Base-by-base conservation (phyloP, 2,888 invertebrate species). In the Caenorhabditis doughertyi region DNA sequence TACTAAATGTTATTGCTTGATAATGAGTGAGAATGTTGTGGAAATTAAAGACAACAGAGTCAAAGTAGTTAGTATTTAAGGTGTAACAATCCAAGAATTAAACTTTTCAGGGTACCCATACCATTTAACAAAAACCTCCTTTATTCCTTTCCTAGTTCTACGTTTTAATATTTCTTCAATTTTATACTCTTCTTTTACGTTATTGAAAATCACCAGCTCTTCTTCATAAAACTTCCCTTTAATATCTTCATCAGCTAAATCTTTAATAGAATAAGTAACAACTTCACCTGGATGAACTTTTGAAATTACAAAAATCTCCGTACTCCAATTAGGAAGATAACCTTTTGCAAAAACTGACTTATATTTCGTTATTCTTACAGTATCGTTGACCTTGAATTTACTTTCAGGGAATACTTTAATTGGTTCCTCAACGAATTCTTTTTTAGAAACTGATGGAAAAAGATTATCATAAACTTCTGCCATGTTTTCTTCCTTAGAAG, bases 201-300 rank as follows among this genome's bases (percentile, higher is more conserved):
- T 80, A 53, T 84, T 79, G 32, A 67, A 84, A 11, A 80, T 51
- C 58, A 70, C 74, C 0, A 84, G 72, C 55, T 84, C 84, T 68
- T 84, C 80, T 76, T 80, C 72, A 77, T 84, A 84, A 60, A 83
- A 84, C 49, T 84, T 84, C n/a, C n/a, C n/a, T n/a, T n/a, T n/a
- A n/a, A n/a, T n/a, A n/a, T n/a, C n/a, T n/a, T n/a, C 71, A 35
- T 71, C 71, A 39, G 60, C 71, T 8, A 71, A 13, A 51, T 71
- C 49, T 58, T 39, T 35, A 2, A 51, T 49, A 9, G 44, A 55
- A 29, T 82, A 82, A 7, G 29, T 82, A 9, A 51, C 56, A 23
- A 21, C 27, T 21, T 65, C 67, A 32, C 51, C 65, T 23, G 29
- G 18, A 18, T 49, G 73, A 64, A 81, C 47, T 76, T 81, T 29